A percentile compares a stretch with the other conserved stretches of the same genome.
Conservation (phyloP, 2,113 vertebrate species). For the Carollia perspicillata region DNA sequence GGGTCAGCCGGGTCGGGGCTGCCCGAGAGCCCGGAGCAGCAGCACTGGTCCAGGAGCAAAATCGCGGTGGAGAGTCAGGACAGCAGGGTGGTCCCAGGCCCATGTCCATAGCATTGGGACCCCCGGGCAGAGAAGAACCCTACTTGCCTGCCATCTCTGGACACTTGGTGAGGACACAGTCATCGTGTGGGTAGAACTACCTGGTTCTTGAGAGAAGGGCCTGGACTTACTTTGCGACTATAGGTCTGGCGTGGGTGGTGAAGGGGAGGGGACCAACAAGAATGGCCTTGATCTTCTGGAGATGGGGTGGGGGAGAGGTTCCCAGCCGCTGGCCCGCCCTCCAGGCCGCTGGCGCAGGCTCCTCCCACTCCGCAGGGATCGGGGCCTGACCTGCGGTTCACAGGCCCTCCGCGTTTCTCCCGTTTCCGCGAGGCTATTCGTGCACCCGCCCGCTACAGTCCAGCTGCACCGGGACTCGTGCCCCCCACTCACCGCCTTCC, state of each 20-base stretch:
- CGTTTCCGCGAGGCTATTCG: not conserved
- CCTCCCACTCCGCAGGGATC: not conserved
- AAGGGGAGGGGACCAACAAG: not conserved
- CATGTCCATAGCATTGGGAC: too few species aligned
- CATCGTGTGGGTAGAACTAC: not conserved
- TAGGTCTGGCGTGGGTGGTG: not conserved
- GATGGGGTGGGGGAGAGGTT: not conserved
- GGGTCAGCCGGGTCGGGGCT: not conserved
- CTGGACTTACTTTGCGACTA: not conserved
- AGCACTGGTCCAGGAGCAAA: not conserved
- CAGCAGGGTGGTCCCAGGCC: not conserved
- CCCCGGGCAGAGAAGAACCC: not conserved
- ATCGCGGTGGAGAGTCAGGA: not conserved
- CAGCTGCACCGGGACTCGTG: not conserved
- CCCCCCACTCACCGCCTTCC: not conserved
- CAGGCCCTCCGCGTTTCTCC: not conserved
- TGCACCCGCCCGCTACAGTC: not conserved
- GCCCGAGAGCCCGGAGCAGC: not conserved
- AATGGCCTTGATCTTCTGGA: not conserved
- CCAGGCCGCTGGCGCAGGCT: too few species aligned
- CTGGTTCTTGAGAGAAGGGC: not conserved
- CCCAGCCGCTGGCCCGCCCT: not conserved
- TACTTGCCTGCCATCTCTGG: not conserved
- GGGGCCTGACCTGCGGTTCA: not conserved
- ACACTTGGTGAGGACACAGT: not conserved